Evolutionary conservation across 2,797 vertebrate species (phyloP).

Genomic region (Pseudocheirus occidentalis): DNA sequence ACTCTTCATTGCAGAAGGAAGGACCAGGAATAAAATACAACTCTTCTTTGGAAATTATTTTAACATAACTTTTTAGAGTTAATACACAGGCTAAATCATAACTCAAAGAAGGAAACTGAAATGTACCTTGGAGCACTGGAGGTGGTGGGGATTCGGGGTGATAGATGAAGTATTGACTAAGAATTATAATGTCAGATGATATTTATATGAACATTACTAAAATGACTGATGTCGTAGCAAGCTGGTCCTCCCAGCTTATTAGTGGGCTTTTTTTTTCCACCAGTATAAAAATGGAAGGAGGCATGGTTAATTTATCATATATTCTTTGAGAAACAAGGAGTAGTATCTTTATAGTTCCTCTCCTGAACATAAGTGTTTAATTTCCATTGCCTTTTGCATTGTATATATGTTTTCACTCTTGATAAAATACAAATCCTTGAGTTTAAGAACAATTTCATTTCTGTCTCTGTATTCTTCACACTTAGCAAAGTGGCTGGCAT

Average conservation of each 20-base stretch:
- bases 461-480: background rate
- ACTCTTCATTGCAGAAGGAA: background rate
- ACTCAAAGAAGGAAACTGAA: slow-evolving; percentile 54
- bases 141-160: background rate
- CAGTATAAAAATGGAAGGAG: slow-evolving; percentile 70
- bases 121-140: background rate
- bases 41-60: slow-evolving; percentile 48
- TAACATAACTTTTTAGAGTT: slow-evolving; percentile 54
- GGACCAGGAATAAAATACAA: background rate
- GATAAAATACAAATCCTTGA: background rate
- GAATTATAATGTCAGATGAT: slow-evolving; percentile 31
- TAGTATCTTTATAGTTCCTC: slow-evolving; percentile 70
- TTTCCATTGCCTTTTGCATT: slow-evolving; percentile 65
- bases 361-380: slow-evolving; percentile 76
- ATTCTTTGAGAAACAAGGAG: slow-evolving; percentile 79
- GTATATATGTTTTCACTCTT: background rate
- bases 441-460: background rate
- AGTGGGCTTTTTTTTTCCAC: slow-evolving; percentile 52
- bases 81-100: slow-evolving; percentile 44
- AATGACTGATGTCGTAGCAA: slow-evolving; percentile 68
- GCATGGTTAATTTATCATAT: slow-evolving; percentile 73
- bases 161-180: background rate
- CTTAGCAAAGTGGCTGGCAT: background rate
- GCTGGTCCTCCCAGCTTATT: slow-evolving; percentile 73
- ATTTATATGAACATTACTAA: slow-evolving; percentile 56